Evolutionary conservation across 1,140 invertebrate species (phyloP), one percentile per base, ranked within the genome.

Genomic region (Coboldia fuscipes): DNA sequence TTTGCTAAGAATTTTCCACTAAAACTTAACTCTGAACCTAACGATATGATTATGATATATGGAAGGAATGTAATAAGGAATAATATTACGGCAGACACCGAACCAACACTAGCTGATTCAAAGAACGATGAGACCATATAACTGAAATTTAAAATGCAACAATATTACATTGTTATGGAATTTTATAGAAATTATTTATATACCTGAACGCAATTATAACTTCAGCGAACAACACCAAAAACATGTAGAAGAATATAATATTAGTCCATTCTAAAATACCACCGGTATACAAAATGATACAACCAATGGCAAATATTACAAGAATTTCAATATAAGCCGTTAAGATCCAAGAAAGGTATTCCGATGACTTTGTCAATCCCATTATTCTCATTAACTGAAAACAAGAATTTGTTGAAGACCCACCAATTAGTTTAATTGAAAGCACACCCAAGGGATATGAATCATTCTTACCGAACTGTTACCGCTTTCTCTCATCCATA

Each of bases 121-220:
- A 72, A 73, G 43, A 73, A 54, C 35, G 67, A 68, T 6, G 68
- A 69, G 36, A 72, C 62, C 68, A 72, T 66, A 46, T 71, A 72
- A 41, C 70, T 72, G 46, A 4, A 54, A 58, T 39, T 4, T 23
- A 39, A 38, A 23, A 20, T 35, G 30, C 8, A 19, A 34, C 31
- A 3, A 27, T 28, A 15, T 34, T 20, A 31, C 33, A 30, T 17
- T 34, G 16, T 18, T 35, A 34, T 19, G 38, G 17, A 35, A 22
- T 28, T 15, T 28, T 34, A 23, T 26, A 6, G 7, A 35, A 26
- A 18, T 12, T 29, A 37, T 34, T 12, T 31, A 37, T 31, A 49
- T 39, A 72, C 70, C 70, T 72, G 38, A 72, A 73, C 0, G 62
- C 61, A 3, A 72, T 58, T 14, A 68, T 50, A 3, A 68, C 62